These are phyloP conservation scores for Acromyrmex echinatior DNA, from an alignment of 1,140 invertebrate genomes.

Conservation along the genomic window DNA sequence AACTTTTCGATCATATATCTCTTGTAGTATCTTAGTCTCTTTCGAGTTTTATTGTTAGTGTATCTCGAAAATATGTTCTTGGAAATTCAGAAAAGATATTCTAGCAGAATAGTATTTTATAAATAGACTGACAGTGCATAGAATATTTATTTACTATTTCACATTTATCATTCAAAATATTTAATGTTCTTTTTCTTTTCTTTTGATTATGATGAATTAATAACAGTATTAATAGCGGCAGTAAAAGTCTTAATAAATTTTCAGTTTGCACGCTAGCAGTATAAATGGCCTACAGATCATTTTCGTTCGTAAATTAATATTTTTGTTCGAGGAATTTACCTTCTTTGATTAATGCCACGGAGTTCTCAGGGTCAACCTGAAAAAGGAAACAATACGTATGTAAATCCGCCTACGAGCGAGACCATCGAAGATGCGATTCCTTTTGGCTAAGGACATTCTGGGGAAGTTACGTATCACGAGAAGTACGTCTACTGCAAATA, in stretches of 20 bases:
- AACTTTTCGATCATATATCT: background rate
- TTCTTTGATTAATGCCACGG: constrained; percentile 87
- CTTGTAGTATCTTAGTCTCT: background rate
- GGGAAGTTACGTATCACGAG: constrained; percentile 48
- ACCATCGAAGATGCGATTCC: constrained; percentile 22
- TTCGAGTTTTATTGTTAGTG: no score
- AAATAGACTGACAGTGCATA: background rate
- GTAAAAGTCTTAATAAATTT: constrained; percentile 42
- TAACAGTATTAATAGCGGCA: background rate
- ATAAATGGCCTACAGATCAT: constrained; percentile 9
- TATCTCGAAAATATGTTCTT: background rate
- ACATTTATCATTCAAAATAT: background rate
- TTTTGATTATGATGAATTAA: constrained; percentile 52
- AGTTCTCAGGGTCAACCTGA: constrained; percentile 86
- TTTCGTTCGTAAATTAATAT: constrained; percentile 40
- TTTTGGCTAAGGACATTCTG: constrained; percentile 46
- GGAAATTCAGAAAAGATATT: background rate
- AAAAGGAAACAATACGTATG: constrained; percentile 76
- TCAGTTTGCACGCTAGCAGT: constrained; percentile 18
- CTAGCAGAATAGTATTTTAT: background rate
- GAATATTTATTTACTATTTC: background rate
- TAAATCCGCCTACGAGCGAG: constrained; percentile 43
- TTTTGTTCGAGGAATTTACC: constrained; percentile 80
- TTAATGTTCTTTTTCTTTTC: constrained; percentile 6
- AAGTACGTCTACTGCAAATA: constrained; percentile 47